Percentiles rank a stretch among this genome's conserved stretches.
These are phyloP conservation scores for Cerastis rubricosa DNA, from an alignment of 2,888 invertebrate species.

Conservation along the genomic window DNA sequence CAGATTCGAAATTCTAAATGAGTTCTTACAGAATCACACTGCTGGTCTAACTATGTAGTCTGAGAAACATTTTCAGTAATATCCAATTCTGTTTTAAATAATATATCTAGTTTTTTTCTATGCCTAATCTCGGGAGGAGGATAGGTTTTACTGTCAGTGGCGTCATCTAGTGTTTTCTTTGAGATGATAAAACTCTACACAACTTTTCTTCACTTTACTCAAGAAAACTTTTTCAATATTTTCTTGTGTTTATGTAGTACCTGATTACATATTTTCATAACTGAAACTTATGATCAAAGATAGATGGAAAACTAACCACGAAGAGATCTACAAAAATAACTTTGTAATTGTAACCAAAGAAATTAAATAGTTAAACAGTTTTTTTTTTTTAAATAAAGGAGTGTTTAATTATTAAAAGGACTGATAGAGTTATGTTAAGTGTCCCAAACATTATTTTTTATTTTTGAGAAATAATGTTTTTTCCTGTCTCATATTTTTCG, in stretches of 20 bases:
- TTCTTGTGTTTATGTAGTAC: background rate
- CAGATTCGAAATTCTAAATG: too few relatives aligned
- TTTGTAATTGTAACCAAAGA: background rate
- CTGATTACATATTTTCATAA: background rate
- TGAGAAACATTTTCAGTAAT: background rate
- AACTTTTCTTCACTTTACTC: background rate
- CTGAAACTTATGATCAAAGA: background rate
- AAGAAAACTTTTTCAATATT: background rate
- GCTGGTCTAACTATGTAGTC: background rate
- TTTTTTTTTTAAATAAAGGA: background rate
- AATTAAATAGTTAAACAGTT: too few relatives aligned
- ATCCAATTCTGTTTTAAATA: background rate
- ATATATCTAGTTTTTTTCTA: background rate
- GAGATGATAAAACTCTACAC: background rate
- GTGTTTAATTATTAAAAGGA: too few relatives aligned
- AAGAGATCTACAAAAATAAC: background rate
- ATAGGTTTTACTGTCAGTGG: background rate
- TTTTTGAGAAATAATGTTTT: too few relatives aligned
- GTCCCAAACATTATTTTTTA: background rate
- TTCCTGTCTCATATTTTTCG: background rate
- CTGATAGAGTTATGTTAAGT: background rate
- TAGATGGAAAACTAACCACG: background rate
- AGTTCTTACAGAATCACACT: too few relatives aligned
- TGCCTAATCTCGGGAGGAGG: background rate
- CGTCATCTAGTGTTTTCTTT: slow-evolving; percentile 10